Evolutionary conservation across 2,888 invertebrate species (phyloP).

Genomic region (Dendrolimus houi): DNA sequence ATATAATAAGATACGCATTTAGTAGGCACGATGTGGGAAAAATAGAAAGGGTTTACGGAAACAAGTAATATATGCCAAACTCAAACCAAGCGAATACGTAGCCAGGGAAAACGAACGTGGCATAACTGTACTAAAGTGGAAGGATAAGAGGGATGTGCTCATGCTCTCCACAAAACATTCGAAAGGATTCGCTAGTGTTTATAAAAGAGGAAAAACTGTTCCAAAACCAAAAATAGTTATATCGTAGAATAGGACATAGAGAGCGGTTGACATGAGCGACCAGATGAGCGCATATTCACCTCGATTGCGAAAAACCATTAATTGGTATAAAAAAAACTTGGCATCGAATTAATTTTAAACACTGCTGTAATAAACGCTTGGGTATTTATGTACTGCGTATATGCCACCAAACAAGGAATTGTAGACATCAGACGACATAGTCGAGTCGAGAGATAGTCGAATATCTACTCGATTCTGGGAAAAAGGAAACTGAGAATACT

Average conservation of each 20-base stretch:
- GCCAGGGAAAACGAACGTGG: slow-evolving; percentile 24
- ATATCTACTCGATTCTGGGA: no score
- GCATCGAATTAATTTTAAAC: no score
- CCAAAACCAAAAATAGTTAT: slow-evolving; percentile 18
- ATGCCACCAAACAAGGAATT: no score
- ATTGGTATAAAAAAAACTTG: slow-evolving; percentile 22
- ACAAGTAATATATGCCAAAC: slow-evolving; percentile 22
- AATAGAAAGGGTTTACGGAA: slow-evolving; percentile 29
- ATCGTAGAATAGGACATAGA: slow-evolving; percentile 22
- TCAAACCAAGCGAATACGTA: slow-evolving; percentile 17
- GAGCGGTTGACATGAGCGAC: slow-evolving; percentile 20
- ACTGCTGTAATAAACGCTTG: no score
- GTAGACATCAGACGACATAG: no score
- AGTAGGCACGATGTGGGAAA: slow-evolving; percentile 28
- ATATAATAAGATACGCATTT: slow-evolving; percentile 11
- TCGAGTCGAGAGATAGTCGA: no score
- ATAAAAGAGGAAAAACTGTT: slow-evolving; percentile 15
- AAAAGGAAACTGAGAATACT: no score
- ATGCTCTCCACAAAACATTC: slow-evolving; percentile 32
- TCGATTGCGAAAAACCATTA: slow-evolving; percentile 21
- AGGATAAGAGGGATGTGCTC: slow-evolving; percentile 16
- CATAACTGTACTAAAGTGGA: slow-evolving; percentile 20
- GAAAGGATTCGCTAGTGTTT: slow-evolving; percentile 11
- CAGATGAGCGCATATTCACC: slow-evolving; percentile 18
- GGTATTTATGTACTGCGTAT: no score